Evolutionary conservation across 37 sponge, comb jelly and placozoan species (phyloP), one percentile per base, ranked within the genome.

Genomic region (Aphrocallistes beatrix): DNA sequence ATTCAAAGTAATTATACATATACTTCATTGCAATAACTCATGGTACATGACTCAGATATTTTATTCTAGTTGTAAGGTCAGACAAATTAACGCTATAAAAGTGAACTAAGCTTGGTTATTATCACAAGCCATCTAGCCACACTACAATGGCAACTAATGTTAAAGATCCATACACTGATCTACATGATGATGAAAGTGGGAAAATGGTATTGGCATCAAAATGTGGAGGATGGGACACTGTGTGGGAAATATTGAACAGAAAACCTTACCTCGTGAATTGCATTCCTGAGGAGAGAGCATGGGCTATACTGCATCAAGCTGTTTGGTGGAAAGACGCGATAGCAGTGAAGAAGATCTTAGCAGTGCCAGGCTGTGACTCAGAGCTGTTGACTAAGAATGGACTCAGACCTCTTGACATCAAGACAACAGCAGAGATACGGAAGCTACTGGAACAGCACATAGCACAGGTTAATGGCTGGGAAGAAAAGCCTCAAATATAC

Each of bases 231-330:
- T 86, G 87, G 87, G 10, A 38, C 23, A 49, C 49, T 9, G 87
- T 82, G 28, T 86, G 39, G 37, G 37, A 25, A 8, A 86, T 86
- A 1, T 23, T 86, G 17, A 32, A 82, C 36, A 40, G 37, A 23
- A 86, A 86, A 49, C 87, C 49, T 3, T 86, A 82, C 75, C 87
- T 86, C 32, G 82, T 82, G 1, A 86, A 86, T 82, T 86, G 81
- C 39, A 86, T 86, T 23, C 87, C 87, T 37, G 75, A 86, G 81
- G 45, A 86, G 38, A 40, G 87, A 86, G 21, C 51, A 8, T 86
- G 87, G 87, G 87, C 39, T 30, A 82, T 49, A 16, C 82, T 86
- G 1, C 87, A 86, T 82, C 87, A 86, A 39, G 87, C 87, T 23
- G 82, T 49, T 3, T 86, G 82, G 49, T 86, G 87, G 87, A 49